phyloP scores from a whole-genome alignment of 2,113 vertebrate species.

The Neoarius graeffei region DNA sequence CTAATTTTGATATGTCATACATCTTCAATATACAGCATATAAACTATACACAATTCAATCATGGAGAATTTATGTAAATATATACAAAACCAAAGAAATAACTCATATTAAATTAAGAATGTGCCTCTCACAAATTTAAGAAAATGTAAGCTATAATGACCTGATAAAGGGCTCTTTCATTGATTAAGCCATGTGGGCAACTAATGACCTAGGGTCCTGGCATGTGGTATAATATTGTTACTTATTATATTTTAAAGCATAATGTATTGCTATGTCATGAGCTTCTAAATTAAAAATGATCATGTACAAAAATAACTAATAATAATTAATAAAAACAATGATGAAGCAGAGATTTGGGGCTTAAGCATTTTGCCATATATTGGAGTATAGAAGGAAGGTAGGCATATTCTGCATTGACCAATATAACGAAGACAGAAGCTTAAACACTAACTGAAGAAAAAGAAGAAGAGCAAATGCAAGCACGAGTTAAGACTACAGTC shows the following conservation, averaged over 20 bases:
- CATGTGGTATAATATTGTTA: background rate
- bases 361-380: too few species aligned
- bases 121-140: background rate
- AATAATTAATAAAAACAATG: too few species aligned
- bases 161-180: background rate
- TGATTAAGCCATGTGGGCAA: too few species aligned
- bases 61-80: background rate
- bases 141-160: background rate
- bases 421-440: too few species aligned
- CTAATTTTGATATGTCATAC: background rate
- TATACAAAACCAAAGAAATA: background rate
- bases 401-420: too few species aligned
- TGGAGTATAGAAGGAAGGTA: too few species aligned
- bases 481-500: too few species aligned
- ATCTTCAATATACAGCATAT: background rate
- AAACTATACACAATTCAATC: background rate
- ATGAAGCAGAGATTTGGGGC: too few species aligned
- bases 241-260: background rate
- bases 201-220: background rate
- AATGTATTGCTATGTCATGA: background rate
- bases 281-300: background rate
- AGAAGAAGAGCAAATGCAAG: too few species aligned
- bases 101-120: background rate
- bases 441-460: too few species aligned
- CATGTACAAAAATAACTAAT: too few species aligned